Evolutionary conservation across 2,113 vertebrate genomes (phyloP), one percentile per base, ranked within the genome.

Genomic region (Murina feae): DNA sequence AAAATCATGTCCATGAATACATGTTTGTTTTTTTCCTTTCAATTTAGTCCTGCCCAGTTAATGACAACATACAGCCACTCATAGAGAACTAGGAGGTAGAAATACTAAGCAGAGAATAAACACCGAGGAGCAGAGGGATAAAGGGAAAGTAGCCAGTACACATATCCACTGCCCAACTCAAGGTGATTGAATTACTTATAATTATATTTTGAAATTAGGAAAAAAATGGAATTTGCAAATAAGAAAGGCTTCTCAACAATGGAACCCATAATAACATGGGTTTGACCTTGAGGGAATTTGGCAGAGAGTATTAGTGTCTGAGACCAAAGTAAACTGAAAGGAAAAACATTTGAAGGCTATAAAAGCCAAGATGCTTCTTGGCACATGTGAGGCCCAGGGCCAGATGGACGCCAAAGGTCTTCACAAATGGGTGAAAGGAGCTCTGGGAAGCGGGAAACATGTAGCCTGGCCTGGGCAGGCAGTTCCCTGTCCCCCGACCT

Each of bases 251-350:
- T 92, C 63, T 86, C 87, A 82, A 97, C 92, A 96, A 90, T 96
- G 78, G 72, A 90, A 78, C 88, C 74, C 75, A 85, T 95, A 91
- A 92, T 95, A 94, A 93, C 65, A 49, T 83, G 92, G 81, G 79
- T 90, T 90, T 95, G 95, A 97, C 97, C 96, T 96, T 92, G 90
- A 96, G 85, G 90, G 92, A 96, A 93, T 96, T 96, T 95, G 90
- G 96, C 95, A 81, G 90, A 79, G 68, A 91, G 58, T 44, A 74
- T 68, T 12, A 55, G 76, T 65, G 30, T 95, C 92, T 97, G 95
- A 97, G 85, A 91, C 58, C n/a, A 96, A 97, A 97, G 92, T 92
- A 88, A 94, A 95, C 88, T 95, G 85, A 94, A 95, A 95, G 87
- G 96, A 78, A 94, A 96, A 96, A 95, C 76, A 92, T 88, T 83